Percentiles rank a stretch among this genome's conserved stretches.
These are phyloP conservation scores for Sarcoramphus papa DNA, from an alignment of 2,797 vertebrate species.

Conservation along the genomic window DNA sequence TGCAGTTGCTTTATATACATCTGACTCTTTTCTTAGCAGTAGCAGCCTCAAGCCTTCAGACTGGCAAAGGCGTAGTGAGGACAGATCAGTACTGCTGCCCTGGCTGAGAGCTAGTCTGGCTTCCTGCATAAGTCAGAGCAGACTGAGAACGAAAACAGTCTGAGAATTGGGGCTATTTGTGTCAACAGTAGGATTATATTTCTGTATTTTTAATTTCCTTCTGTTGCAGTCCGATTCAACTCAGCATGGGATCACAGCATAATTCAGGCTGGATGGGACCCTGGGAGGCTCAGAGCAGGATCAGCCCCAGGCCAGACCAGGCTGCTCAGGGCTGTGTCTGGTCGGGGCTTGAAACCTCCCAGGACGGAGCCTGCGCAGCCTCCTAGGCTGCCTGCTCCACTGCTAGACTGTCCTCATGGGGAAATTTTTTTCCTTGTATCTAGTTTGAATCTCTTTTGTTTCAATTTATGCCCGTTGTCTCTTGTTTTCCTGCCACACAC, in stretches of 20 bases:
- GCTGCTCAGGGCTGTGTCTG: background rate
- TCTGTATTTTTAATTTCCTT: slow-evolving; percentile 56
- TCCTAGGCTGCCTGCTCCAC: background rate
- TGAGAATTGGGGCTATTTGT: slow-evolving; percentile 5
- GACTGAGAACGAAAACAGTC: background rate
- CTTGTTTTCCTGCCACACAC: background rate
- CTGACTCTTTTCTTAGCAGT: background rate
- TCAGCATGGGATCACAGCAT: background rate
- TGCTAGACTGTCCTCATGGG: background rate
- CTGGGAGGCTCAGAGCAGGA: background rate
- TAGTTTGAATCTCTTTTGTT: background rate
- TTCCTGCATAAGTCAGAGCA: background rate
- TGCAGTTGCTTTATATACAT: background rate
- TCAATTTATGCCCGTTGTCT: background rate
- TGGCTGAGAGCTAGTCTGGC: background rate
- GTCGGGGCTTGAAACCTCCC: background rate
- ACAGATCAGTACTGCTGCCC: background rate
- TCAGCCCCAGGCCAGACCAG: background rate
- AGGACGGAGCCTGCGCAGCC: background rate
- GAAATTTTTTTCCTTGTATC: background rate
- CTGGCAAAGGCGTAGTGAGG: background rate
- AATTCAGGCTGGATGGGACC: background rate
- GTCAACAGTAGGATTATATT: slow-evolving; percentile 45
- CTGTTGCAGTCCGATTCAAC: background rate
- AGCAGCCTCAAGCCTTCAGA: background rate